Percentiles rank a stretch among this genome's conserved stretches.
phyloP scores from a whole-genome alignment of 2,888 invertebrate genomes.

The Apotomis turbidana region DNA sequence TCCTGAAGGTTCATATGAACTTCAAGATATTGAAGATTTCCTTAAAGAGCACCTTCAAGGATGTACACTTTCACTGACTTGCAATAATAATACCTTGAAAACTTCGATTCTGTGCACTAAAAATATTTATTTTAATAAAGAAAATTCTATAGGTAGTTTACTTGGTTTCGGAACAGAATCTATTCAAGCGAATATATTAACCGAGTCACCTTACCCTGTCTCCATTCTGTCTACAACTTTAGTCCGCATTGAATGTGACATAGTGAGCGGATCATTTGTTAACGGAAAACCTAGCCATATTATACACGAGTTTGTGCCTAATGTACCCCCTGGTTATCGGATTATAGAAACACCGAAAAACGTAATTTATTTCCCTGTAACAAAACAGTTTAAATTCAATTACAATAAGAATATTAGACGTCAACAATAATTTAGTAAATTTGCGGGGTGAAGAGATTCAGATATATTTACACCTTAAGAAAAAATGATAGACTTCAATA shows the following conservation, averaged over 20 bases:
- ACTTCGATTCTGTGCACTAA: background rate
- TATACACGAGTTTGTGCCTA: slow-evolving; percentile 1
- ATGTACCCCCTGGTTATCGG: slow-evolving; percentile 4
- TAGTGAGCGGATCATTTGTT: background rate
- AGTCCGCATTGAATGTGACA: background rate
- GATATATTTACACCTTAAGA: background rate
- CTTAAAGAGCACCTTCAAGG: background rate
- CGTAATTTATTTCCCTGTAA: background rate
- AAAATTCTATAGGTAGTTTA: background rate
- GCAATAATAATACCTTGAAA: background rate
- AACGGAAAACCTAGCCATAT: slow-evolving; percentile 4
- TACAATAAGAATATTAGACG: background rate
- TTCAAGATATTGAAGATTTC: background rate
- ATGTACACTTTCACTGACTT: background rate
- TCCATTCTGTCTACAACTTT: background rate
- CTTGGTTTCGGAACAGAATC: background rate
- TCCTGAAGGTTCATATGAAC: background rate
- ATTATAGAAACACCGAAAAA: slow-evolving; percentile 1
- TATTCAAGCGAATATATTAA: background rate
- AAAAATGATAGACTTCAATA: background rate
- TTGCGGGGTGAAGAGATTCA: background rate
- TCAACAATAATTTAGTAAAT: no score
- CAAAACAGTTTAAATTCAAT: background rate
- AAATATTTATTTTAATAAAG: background rate
- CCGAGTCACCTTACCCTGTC: background rate